Evolutionary conservation across 1,140 invertebrate genomes (phyloP).

Genomic region (Cardiocondyla obscurior): DNA sequence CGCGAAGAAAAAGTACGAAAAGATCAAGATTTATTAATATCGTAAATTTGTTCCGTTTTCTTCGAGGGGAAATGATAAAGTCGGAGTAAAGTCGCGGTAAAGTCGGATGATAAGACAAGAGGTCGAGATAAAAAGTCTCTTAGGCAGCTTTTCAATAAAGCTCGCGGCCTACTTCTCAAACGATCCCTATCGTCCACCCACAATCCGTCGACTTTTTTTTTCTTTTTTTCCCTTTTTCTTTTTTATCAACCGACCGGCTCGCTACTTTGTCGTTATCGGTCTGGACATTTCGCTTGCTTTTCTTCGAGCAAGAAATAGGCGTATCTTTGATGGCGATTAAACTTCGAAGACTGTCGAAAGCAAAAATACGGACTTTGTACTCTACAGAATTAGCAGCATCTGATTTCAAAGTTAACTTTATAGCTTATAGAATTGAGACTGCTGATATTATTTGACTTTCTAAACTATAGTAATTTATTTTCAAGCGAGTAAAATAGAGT

Average conservation of each 20-base stretch:
- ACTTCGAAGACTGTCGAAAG: background rate
- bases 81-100: slow-evolving; percentile 3
- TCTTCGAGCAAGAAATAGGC: slow-evolving; percentile 5
- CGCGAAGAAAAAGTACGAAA: background rate
- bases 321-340: slow-evolving; percentile 2
- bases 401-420: background rate
- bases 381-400: background rate
- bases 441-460: background rate
- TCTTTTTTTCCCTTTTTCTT: slow-evolving; percentile 33
- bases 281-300: background rate
- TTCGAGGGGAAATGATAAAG: background rate
- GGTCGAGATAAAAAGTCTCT: slow-evolving; percentile 50
- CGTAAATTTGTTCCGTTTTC: background rate
- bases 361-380: background rate
- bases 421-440: background rate
- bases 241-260: slow-evolving; percentile 8
- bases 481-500: too few relatives aligned
- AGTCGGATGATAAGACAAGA: slow-evolving; percentile 9
- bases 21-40: slow-evolving; percentile 18
- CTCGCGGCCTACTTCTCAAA: slow-evolving; percentile 70
- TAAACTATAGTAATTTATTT: background rate
- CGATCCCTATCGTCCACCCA: slow-evolving; percentile 25
- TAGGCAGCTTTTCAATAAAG: slow-evolving; percentile 78
- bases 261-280: background rate
- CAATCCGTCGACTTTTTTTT: slow-evolving; percentile 30